Conservation (phyloP, 1,140 invertebrate genomes). For the Leptopilina boulardi region DNA sequence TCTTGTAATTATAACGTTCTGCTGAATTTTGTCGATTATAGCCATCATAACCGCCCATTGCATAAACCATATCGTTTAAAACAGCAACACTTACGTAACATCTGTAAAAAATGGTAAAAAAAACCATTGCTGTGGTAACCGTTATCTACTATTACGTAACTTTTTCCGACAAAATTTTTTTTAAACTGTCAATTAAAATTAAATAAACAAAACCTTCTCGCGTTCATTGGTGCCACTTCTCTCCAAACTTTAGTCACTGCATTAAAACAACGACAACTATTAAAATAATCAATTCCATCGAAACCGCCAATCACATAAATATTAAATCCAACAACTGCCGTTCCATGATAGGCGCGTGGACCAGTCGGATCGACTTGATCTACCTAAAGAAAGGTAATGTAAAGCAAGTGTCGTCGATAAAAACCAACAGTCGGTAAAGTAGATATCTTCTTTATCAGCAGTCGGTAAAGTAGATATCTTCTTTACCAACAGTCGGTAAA, state of each 20-base stretch:
- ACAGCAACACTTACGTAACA: conserved; percentile 83
- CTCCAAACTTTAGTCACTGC: conserved; percentile 80
- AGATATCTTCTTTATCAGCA: background rate
- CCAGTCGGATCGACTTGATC: conserved; percentile 79
- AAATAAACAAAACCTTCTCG: conserved; percentile 71
- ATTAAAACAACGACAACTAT: conserved; percentile 81
- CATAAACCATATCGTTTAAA: conserved; percentile 82
- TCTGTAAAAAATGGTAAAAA: conserved; percentile 56
- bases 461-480: background rate
- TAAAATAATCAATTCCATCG: conserved; percentile 81
- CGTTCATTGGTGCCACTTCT: conserved; percentile 82
- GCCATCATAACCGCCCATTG: conserved; percentile 88
- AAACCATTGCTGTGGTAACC: conserved; percentile 18
- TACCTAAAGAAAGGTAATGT: conserved; percentile 61
- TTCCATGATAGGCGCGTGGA: conserved; percentile 84
- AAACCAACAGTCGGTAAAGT: background rate
- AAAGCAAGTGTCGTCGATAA: background rate
- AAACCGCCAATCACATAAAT: conserved; percentile 85
- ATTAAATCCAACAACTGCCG: conserved; percentile 80
- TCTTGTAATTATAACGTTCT: conserved; percentile 84
- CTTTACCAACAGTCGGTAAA: background rate
- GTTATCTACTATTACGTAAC: no score
- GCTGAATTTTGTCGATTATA: conserved; percentile 83
- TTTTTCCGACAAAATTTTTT: conserved; percentile 3
- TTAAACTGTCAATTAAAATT: background rate